Evolutionary conservation across 1,140 invertebrate genomes (phyloP).

Genomic region (Diachasma alloeum): DNA sequence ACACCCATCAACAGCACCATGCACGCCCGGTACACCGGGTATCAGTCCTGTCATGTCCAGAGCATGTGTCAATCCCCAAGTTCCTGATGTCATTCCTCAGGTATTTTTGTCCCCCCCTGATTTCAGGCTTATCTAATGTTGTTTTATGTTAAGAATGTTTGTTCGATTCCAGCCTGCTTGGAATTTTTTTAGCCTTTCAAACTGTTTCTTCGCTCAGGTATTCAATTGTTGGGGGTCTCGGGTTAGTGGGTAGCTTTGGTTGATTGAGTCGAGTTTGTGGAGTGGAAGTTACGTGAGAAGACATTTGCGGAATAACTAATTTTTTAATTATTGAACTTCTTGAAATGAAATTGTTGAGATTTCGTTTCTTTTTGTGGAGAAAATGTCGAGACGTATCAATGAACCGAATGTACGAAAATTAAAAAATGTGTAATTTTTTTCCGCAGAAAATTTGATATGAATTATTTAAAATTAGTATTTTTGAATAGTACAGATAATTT

Average conservation of each 20-base stretch:
- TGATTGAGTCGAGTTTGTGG: background rate
- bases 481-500: too few relatives aligned
- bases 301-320: too few relatives aligned
- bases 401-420: too few relatives aligned
- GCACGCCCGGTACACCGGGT: conserved; percentile 58
- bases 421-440: too few relatives aligned
- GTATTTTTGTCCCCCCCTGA: conserved; percentile 40
- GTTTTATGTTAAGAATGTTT: conserved; percentile 14
- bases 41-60: conserved; percentile 59
- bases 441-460: too few relatives aligned
- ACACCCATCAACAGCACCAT: conserved; percentile 55
- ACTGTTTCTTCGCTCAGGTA: conserved; percentile 60
- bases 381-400: too few relatives aligned
- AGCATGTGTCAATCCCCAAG: conserved; percentile 53
- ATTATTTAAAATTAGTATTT: too few relatives aligned
- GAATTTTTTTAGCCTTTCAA: conserved; percentile 56
- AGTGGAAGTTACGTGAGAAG: background rate
- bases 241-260: background rate
- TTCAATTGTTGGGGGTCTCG: conserved; percentile 1
- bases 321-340: too few relatives aligned
- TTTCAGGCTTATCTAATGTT: conserved; percentile 19
- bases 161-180: conserved; percentile 55
- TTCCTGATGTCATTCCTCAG: conserved; percentile 58
- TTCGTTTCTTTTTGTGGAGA: too few relatives aligned
- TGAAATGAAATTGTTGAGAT: too few relatives aligned